Evolutionary conservation across 2,888 invertebrate species (phyloP).

Genomic region (Drosophila meridionalis): DNA sequence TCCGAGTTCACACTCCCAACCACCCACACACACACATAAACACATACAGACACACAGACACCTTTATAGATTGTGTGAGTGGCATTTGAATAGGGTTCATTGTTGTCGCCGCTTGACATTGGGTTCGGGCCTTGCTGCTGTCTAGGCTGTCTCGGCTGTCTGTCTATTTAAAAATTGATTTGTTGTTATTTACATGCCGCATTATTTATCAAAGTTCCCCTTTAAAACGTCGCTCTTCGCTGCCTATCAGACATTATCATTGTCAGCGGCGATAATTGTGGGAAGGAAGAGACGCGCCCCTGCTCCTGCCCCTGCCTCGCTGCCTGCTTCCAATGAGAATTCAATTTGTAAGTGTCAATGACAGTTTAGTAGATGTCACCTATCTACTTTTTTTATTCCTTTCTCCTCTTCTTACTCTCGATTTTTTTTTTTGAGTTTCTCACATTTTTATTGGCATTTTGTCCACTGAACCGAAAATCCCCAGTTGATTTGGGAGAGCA

Average conservation of each 20-base stretch:
- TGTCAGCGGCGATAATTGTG: constrained; percentile 61
- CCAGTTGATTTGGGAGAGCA: constrained; percentile 71
- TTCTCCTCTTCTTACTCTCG: neutral
- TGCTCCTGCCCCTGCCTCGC: neutral
- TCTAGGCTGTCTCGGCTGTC: constrained; percentile 16
- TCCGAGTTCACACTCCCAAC: constrained; percentile 6
- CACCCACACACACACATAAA: neutral
- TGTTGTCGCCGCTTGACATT: constrained; percentile 43
- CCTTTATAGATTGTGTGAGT: constrained; percentile 21
- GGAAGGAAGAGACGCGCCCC: neutral
- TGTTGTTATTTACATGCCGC: constrained; percentile 79
- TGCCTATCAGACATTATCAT: constrained; percentile 44
- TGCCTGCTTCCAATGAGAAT: constrained; percentile 52
- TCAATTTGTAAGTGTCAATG: constrained; percentile 78
- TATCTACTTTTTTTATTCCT: constrained; percentile 22
- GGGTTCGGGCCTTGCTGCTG: constrained; percentile 21
- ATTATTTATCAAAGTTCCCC: constrained; percentile 70
- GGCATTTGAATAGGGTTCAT: constrained; percentile 74
- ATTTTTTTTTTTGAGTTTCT: constrained; percentile 8
- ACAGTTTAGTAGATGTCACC: constrained; percentile 61
- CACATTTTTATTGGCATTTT: constrained; percentile 66
- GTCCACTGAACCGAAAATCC: constrained; percentile 70
- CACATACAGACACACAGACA: neutral
- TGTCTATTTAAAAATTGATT: constrained; percentile 78
- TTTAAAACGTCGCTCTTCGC: constrained; percentile 24